These are phyloP conservation scores for Syrphus vitripennis DNA, from an alignment of 2,888 invertebrate genomes.

Conservation along the genomic window DNA sequence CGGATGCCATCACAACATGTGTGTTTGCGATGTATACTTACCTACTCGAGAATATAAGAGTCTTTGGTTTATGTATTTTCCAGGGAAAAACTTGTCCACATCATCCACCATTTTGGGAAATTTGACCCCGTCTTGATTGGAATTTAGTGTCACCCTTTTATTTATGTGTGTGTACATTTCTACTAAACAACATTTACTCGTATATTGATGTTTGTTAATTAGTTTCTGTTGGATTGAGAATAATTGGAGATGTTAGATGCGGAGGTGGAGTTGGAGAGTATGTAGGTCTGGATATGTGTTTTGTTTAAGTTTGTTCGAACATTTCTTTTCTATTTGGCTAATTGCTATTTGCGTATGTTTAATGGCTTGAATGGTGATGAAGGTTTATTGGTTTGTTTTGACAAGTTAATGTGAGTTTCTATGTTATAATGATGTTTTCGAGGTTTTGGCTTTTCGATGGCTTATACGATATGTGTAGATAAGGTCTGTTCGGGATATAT, in stretches of 20 bases:
- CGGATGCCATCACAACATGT: background rate
- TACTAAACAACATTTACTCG: constrained; percentile 17
- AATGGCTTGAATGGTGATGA: constrained; percentile 42
- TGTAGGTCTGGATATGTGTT: background rate
- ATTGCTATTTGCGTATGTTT: constrained; percentile 52
- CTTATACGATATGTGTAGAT: background rate
- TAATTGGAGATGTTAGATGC: no score
- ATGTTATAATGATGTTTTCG: background rate
- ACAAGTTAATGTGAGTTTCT: constrained; percentile 16
- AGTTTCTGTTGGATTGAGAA: constrained; percentile 36
- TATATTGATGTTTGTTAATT: constrained; percentile 65
- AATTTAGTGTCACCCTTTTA: constrained; percentile 28
- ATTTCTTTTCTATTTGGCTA: constrained; percentile 55
- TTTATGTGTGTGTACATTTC: background rate
- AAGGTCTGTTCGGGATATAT: background rate
- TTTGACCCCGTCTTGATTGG: constrained; percentile 47
- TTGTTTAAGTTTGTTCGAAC: constrained; percentile 28
- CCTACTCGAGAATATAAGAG: background rate
- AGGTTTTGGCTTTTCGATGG: background rate
- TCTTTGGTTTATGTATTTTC: background rate
- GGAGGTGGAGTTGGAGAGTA: background rate
- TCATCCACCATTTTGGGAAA: no score
- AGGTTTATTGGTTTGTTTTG: constrained; percentile 58
- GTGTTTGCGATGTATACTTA: background rate
- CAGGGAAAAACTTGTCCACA: constrained; percentile 25